These are phyloP conservation scores for Pogonomyrmex californicus DNA, from an alignment of 1,140 invertebrate species.

Conservation along the genomic window DNA sequence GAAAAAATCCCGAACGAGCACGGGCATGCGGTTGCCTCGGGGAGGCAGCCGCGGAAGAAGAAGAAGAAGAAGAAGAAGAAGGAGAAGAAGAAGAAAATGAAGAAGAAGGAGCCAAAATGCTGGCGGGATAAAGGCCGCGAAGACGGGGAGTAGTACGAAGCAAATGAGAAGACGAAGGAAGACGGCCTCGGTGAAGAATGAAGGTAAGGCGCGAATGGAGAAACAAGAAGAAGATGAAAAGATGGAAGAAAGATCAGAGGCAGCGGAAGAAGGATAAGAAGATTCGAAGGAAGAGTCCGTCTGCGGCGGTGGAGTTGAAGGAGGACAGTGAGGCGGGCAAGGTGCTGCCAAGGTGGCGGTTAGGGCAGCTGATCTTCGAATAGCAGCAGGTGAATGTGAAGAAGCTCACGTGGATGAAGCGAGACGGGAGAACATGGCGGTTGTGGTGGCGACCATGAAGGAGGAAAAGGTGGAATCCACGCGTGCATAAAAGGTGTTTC, in stretches of 20 bases:
- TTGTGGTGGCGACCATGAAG: conserved; percentile 76
- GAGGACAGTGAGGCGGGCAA: conserved; percentile 77
- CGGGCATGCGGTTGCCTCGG: conserved; percentile 63
- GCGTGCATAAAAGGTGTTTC: conserved; percentile 83
- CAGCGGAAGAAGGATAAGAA: conserved; percentile 57
- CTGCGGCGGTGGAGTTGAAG: conserved; percentile 62
- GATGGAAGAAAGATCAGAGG: conserved; percentile 6
- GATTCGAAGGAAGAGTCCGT: conserved; percentile 59
- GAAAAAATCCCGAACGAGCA: conserved; percentile 69
- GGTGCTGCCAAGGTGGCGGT: conserved; percentile 85
- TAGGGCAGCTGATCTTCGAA: conserved; percentile 85
- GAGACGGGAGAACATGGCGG: conserved; percentile 66
- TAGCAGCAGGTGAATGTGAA: conserved; percentile 85
- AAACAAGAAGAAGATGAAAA: conserved; percentile 25
- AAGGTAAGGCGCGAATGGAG: conserved; percentile 25
- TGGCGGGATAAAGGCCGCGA: conserved; percentile 36
- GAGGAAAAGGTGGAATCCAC: conserved; percentile 80
- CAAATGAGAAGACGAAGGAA: conserved; percentile 21
- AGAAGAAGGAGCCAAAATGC: conserved; percentile 23
- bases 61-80: conserved; percentile 7
- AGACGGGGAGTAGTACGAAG: conserved; percentile 31
- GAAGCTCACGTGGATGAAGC: conserved; percentile 74
- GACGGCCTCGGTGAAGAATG: conserved; percentile 44
- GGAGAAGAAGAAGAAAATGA: conserved; percentile 23
- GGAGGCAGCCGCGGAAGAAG: conserved; percentile 51